Evolutionary conservation across 1,140 invertebrate species (phyloP).

Genomic region (Rhysida immarginata): DNA sequence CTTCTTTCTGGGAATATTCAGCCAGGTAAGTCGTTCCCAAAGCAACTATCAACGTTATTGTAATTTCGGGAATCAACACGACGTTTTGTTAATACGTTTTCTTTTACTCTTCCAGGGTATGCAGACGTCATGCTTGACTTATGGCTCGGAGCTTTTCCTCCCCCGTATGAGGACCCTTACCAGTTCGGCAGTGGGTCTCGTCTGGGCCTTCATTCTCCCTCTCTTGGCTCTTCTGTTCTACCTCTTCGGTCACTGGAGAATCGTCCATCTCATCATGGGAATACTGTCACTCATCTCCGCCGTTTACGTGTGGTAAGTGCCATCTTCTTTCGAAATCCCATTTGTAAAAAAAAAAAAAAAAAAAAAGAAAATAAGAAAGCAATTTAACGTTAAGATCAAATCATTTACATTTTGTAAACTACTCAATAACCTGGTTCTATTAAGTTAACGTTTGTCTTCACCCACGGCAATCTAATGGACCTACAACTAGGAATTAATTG

Average conservation of each 20-base stretch:
- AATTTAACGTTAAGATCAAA: too few relatives aligned
- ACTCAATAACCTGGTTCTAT: too few relatives aligned
- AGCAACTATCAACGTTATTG: not conserved
- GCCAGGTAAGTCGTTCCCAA: not conserved
- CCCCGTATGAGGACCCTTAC: not conserved
- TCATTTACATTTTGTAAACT: too few relatives aligned
- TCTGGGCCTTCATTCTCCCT: not conserved
- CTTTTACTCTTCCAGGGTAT: slow-evolving; percentile 1
- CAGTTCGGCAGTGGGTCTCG: not conserved
- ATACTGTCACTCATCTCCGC: not conserved
- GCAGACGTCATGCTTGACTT: not conserved
- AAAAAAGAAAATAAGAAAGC: too few relatives aligned
- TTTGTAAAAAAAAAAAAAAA: too few relatives aligned
- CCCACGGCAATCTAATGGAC: too few relatives aligned
- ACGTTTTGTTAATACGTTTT: not conserved
- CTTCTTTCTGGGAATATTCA: not conserved
- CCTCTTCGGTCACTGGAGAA: not conserved
- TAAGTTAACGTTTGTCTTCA: too few relatives aligned
- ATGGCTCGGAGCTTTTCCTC: not conserved
- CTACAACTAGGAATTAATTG: too few relatives aligned
- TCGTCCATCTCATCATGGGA: slow-evolving; percentile 1
- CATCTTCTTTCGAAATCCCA: too few relatives aligned
- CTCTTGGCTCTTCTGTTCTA: not conserved
- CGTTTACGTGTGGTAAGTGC: slow-evolving; percentile 1
- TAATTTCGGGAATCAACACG: too few relatives aligned